Evolutionary conservation across 2,797 vertebrate genomes (phyloP).

Genomic region (Sphenodon punctatus): DNA sequence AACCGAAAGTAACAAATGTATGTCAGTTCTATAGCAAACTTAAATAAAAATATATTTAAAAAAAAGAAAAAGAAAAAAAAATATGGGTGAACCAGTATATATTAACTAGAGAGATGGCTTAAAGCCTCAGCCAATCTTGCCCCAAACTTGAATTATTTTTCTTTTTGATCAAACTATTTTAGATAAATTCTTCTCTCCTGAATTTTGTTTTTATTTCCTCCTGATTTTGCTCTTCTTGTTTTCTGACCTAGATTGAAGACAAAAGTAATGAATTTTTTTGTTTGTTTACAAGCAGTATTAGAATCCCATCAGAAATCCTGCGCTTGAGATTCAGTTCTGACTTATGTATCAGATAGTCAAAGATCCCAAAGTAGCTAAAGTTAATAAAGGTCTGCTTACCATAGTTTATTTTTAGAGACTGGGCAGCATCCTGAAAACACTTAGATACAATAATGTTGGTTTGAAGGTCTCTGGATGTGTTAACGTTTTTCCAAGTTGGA

Average conservation of each 20-base stretch:
- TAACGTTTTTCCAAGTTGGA: too few relatives aligned
- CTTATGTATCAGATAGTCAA: too few relatives aligned
- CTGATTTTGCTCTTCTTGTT: not conserved
- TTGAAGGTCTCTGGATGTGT: too few relatives aligned
- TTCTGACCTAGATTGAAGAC: not conserved
- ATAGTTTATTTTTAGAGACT: conserved; percentile 37
- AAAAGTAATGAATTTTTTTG: conserved; percentile 35
- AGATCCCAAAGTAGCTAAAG: too few relatives aligned
- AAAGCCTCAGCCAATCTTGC: not conserved
- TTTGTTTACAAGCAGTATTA: conserved; percentile 24
- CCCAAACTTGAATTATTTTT: not conserved
- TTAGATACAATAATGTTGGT: too few relatives aligned
- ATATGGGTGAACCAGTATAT: too few relatives aligned
- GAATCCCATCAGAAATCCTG: conserved; percentile 30
- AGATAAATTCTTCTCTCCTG: not conserved
- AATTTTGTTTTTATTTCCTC: conserved; percentile 19
- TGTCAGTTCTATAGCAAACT: too few relatives aligned
- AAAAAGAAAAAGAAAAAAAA: too few relatives aligned
- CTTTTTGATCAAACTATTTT: not conserved
- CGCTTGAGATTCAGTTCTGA: conserved; percentile 34
- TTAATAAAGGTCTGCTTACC: conserved; percentile 33
- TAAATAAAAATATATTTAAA: too few relatives aligned
- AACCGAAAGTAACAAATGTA: too few relatives aligned
- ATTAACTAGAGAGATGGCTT: not conserved
- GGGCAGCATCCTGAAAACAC: too few relatives aligned